These are phyloP conservation scores for Lamproptera curius DNA, from an alignment of 2,888 invertebrate species.

Conservation along the genomic window DNA sequence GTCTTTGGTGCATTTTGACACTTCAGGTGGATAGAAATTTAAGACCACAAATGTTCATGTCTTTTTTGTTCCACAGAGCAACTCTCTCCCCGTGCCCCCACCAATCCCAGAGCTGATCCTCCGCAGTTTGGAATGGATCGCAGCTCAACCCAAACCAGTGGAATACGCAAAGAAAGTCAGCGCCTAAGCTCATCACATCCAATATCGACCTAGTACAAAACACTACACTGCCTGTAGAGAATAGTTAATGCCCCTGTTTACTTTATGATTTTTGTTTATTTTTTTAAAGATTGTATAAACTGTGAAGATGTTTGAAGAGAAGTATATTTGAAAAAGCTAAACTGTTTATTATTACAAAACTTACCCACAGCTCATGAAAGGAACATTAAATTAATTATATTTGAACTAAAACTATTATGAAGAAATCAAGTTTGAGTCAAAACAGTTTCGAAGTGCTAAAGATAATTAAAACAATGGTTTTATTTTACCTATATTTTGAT, in stretches of 20 bases:
- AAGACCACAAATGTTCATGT: too few relatives aligned
- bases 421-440: too few relatives aligned
- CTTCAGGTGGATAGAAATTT: too few relatives aligned
- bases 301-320: conserved; percentile 3
- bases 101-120: conserved; percentile 44
- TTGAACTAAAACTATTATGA: too few relatives aligned
- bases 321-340: conserved; percentile 13
- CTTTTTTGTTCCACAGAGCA: conserved; percentile 37
- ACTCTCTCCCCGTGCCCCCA: conserved; percentile 44
- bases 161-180: conserved; percentile 24
- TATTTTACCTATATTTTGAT: too few relatives aligned
- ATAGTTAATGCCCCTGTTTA: conserved; percentile 20
- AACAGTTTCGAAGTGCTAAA: too few relatives aligned
- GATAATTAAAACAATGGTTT: too few relatives aligned
- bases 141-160: conserved; percentile 35
- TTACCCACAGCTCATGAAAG: too few relatives aligned
- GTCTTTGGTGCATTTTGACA: too few relatives aligned
- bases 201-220: conserved; percentile 26
- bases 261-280: conserved; percentile 20
- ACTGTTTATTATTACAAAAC: conserved; percentile 1
- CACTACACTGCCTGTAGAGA: conserved; percentile 29
- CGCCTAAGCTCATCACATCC: conserved; percentile 20
- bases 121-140: conserved; percentile 47
- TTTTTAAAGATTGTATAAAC: conserved; percentile 4
- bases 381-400: too few relatives aligned